These are phyloP conservation scores for Ceyx melanurus DNA, from an alignment of 2,113 vertebrate species.

Conservation along the genomic window DNA sequence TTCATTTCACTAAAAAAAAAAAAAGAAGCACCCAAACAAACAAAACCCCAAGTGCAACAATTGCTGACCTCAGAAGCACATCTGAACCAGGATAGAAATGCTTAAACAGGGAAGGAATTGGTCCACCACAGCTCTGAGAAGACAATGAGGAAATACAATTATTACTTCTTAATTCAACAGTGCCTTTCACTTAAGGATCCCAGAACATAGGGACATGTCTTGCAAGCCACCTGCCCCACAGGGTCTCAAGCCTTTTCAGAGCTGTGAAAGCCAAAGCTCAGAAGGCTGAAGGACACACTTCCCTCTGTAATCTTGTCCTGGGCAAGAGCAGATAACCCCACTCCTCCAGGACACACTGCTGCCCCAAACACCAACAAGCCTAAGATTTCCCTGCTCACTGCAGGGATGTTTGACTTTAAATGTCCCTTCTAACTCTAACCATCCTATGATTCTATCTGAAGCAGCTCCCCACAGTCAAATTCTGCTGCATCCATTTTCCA, in stretches of 20 bases:
- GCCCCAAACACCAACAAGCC: background rate
- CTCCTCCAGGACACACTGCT: background rate
- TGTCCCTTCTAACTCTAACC: too few relatives aligned
- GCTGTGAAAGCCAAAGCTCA: background rate
- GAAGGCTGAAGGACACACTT: background rate
- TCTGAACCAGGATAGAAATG: background rate
- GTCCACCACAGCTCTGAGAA: background rate
- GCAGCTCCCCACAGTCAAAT: too few relatives aligned
- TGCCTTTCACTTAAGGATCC: background rate
- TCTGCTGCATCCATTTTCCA: background rate
- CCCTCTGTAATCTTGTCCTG: background rate
- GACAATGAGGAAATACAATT: background rate
- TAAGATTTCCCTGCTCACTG: too few relatives aligned
- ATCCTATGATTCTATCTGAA: too few relatives aligned
- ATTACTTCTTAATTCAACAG: background rate
- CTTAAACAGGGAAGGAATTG: background rate
- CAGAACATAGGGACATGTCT: background rate
- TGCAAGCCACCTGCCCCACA: rapidly evolving
- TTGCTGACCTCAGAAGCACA: background rate
- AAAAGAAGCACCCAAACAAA: too few relatives aligned
- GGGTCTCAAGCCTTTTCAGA: background rate
- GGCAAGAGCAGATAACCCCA: background rate
- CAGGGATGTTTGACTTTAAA: too few relatives aligned
- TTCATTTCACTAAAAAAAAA: background rate
- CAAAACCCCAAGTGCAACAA: background rate